A percentile compares a stretch with the other conserved stretches of the same genome.
Evolutionary conservation across 2,797 vertebrate species (phyloP).

Genomic region (Peromyscus nudipes): DNA sequence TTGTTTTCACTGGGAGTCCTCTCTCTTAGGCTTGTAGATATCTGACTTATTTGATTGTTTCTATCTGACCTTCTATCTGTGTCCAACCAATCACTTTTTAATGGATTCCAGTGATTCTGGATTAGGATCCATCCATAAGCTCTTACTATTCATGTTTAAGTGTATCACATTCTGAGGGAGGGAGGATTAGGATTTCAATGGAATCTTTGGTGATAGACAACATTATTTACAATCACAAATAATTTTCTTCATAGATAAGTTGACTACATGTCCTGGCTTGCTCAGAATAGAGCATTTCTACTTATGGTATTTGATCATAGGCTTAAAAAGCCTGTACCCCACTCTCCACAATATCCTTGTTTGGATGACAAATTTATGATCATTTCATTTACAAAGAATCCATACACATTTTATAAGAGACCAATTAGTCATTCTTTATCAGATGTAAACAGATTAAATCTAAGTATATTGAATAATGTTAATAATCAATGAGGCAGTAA

Average conservation of each 20-base stretch:
- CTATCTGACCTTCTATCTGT: neutral
- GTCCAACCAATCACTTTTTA: neutral
- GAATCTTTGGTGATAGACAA: neutral
- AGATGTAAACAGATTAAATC: neutral
- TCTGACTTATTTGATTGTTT: neutral
- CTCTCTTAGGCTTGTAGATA: neutral
- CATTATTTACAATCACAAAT: neutral
- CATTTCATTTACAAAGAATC: neutral
- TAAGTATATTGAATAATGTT: neutral
- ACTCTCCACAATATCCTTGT: neutral
- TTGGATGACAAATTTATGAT: conserved; percentile 11
- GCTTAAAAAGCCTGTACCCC: neutral
- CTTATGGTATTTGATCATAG: neutral
- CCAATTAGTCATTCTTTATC: neutral
- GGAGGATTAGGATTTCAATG: neutral
- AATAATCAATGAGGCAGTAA: conserved; percentile 3
- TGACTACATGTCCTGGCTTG: neutral
- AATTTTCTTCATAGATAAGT: neutral
- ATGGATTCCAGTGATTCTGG: neutral
- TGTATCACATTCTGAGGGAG: neutral
- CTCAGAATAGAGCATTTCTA: neutral
- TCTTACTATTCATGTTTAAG: neutral
- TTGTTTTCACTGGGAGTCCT: neutral
- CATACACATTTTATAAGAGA: conserved; percentile 17
- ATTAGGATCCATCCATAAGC: neutral